Evolutionary conservation across 2,113 vertebrate species (phyloP).

Genomic region (Tinamus guttatus): DNA sequence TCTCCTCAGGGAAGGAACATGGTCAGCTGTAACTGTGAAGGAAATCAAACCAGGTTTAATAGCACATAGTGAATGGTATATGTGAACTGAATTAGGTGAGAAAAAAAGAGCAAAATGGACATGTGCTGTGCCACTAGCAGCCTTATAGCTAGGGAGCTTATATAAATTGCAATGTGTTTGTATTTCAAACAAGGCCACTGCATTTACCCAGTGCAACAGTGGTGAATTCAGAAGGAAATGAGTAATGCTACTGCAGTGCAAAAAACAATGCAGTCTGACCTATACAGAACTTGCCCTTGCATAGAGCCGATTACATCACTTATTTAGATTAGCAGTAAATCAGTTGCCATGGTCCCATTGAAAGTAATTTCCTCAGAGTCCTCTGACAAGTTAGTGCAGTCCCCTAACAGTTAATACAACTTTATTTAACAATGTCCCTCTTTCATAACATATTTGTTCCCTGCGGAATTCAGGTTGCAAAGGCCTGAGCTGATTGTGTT

Average conservation of each 20-base stretch:
- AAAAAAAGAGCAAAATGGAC: slow-evolving; percentile 2
- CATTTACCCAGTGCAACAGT: not conserved
- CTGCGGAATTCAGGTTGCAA: not conserved
- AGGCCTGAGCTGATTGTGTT: not conserved
- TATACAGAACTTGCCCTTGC: not conserved
- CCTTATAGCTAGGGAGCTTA: not conserved
- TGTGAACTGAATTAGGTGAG: not conserved
- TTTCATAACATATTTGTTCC: not conserved
- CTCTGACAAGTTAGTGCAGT: not conserved
- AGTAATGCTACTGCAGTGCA: not conserved
- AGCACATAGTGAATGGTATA: not conserved
- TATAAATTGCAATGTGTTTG: not conserved
- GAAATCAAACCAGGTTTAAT: not conserved
- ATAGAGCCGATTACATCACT: not conserved
- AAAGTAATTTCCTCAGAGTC: not conserved
- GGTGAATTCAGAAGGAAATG: slow-evolving; percentile 41
- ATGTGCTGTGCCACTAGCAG: not conserved
- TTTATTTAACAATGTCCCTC: not conserved
- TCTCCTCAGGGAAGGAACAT: not conserved
- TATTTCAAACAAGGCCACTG: not conserved
- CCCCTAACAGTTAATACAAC: not conserved
- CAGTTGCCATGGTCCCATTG: not conserved
- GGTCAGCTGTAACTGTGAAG: not conserved
- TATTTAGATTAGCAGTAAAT: not conserved
- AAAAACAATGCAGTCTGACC: not conserved